These are phyloP conservation scores for Luffia ferchaultella DNA, from an alignment of 2,888 invertebrate species.

Conservation along the genomic window DNA sequence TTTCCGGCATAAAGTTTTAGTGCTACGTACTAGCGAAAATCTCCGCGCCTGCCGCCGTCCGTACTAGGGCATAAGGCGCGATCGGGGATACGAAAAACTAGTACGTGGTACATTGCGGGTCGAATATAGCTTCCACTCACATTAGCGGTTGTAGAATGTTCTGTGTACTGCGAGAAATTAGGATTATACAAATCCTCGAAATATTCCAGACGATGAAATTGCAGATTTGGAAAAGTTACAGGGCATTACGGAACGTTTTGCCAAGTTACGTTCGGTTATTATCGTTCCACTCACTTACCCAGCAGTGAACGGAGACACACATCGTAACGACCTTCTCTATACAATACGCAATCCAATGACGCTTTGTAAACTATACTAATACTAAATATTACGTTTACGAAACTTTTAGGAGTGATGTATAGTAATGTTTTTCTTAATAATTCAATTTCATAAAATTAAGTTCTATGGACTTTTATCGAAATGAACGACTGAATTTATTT, in stretches of 20 bases:
- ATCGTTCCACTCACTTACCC: not conserved
- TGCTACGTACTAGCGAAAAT: constrained; percentile 3
- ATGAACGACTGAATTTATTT: too few relatives aligned
- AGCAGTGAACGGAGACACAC: not conserved
- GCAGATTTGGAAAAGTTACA: not conserved
- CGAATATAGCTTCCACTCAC: not conserved
- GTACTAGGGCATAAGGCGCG: too few relatives aligned
- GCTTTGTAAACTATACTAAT: too few relatives aligned
- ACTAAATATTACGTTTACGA: too few relatives aligned
- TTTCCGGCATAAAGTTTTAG: constrained; percentile 5
- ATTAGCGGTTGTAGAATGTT: not conserved
- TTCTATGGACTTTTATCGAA: too few relatives aligned
- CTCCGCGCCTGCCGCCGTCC: not conserved
- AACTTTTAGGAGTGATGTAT: too few relatives aligned
- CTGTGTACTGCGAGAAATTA: not conserved
- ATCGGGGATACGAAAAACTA: not conserved
- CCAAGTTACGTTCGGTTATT: not conserved
- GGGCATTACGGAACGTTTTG: not conserved
- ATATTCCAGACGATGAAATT: not conserved
- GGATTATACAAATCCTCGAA: not conserved
- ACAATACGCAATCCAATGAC: too few relatives aligned
- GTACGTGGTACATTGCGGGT: not conserved
- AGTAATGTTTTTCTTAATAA: too few relatives aligned
- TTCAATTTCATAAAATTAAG: too few relatives aligned
- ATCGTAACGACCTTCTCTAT: too few relatives aligned